A percentile compares a stretch with the other conserved stretches of the same genome.
phyloP scores from a whole-genome alignment of 2,797 vertebrate species.

The Lutjanus campechanus region DNA sequence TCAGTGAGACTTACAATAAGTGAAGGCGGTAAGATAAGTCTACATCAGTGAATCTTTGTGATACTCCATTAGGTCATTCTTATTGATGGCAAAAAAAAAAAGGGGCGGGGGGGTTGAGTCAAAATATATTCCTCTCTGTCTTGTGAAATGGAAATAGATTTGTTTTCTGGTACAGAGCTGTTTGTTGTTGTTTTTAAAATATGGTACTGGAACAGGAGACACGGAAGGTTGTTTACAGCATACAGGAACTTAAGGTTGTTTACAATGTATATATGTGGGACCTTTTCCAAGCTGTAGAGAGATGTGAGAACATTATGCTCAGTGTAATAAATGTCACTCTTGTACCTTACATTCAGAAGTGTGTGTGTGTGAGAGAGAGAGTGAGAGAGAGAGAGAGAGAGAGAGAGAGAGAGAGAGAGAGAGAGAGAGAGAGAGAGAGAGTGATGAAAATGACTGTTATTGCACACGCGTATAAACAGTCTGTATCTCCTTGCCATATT shows the following conservation, averaged over 20 bases:
- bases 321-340: constrained; percentile 23
- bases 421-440: too few relatives aligned
- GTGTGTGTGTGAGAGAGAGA: not conserved
- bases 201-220: not conserved
- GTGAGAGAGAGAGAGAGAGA: too few relatives aligned
- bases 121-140: constrained; percentile 9
- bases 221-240: constrained; percentile 1
- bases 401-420: too few relatives aligned
- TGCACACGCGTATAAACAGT: too few relatives aligned
- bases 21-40: constrained; percentile 46
- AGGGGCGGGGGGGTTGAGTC: not conserved
- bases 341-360: not conserved
- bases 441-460: too few relatives aligned
- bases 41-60: constrained; percentile 45
- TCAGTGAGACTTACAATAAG: constrained; percentile 46
- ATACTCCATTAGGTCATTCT: constrained; percentile 42
- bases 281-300: constrained; percentile 16
- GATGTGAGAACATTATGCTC: constrained; percentile 4
- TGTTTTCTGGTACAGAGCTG: not conserved
- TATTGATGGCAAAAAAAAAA: not conserved
- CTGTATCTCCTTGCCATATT: too few relatives aligned
- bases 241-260: not conserved
- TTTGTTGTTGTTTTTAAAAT: constrained; percentile 1
- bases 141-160: constrained; percentile 49
- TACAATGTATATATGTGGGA: not conserved